Evolutionary conservation across 2,797 vertebrate genomes (phyloP), one percentile per base, ranked within the genome.

Genomic region (Acanthopagrus latus): DNA sequence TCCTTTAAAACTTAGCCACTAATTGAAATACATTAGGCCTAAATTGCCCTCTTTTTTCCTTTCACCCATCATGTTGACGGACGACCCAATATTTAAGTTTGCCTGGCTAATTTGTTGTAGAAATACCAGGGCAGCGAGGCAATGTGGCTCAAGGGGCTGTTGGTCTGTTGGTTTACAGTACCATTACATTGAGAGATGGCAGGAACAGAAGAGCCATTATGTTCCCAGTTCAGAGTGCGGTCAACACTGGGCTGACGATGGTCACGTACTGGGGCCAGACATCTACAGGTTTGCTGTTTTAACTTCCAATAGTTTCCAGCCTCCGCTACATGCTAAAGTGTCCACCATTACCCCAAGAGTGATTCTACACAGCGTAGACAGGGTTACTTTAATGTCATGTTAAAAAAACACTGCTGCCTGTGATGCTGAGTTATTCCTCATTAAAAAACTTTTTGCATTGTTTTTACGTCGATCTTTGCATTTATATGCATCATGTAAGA

Each of bases 11-110:
- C 79, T 85, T n/a, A 43, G 80, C 92, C 90, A 89, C 93, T 96
- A 97, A 97, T 96, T 97, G 96, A 96, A 96, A 94, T 95, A 94
- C 95, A 97, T 97, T 96, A 96, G 94, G 92, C 92, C 86, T 95
- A 95, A 97, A 97, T 97, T 95, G 95, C 27, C 94, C 89, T 93
- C 94, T 95, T 90, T 93, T 90, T 91, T 94, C 96, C 95, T 95
- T 95, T 96, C 96, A 96, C 96, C 96, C 95, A 94, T 96, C 96
- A 96, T 94, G 95, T 93, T 96, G 96, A 94, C 95, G 89, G 93
- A 92, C 82, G 90, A 85, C 86, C 91, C 89, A 92, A 94, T 92
- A 93, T 94, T 94, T 93, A 88, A 85, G 74, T 91, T 92, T 86
- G 76, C 85, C 86, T 88, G 83, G 51, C 83, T 93, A 93, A 93